phyloP scores from a whole-genome alignment of 1,140 invertebrate genomes.

The Onthophagus taurus region DNA sequence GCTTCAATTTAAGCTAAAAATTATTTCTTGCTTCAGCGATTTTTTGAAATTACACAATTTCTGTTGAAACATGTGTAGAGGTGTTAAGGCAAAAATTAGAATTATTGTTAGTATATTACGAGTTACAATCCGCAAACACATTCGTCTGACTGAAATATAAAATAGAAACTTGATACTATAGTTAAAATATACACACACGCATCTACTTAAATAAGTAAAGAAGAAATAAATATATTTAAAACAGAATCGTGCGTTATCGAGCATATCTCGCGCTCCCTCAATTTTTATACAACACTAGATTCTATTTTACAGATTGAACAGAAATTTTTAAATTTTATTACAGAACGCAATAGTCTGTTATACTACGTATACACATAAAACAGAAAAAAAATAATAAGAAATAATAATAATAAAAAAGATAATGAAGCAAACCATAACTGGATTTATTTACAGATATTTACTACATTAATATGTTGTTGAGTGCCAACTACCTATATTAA shows the following conservation, averaged over 20 bases:
- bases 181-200: too few species aligned
- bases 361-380: too few species aligned
- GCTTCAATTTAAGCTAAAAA: neutral
- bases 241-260: too few species aligned
- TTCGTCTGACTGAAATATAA: neutral
- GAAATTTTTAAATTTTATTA: slow-evolving; percentile 8
- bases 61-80: neutral
- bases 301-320: slow-evolving; percentile 11
- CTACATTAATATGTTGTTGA: slow-evolving; percentile 24
- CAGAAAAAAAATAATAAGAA: neutral
- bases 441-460: slow-evolving; percentile 29
- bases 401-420: slow-evolving; percentile 1
- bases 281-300: slow-evolving; percentile 14
- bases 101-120: neutral
- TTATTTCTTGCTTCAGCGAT: neutral
- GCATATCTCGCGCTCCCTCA: too few species aligned
- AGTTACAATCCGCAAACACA: neutral
- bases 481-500: slow-evolving; percentile 37
- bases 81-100: neutral
- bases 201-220: too few species aligned
- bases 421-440: slow-evolving; percentile 6
- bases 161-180: neutral
- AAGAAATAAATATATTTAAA: too few species aligned
- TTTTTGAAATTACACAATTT: neutral
- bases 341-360: too few species aligned